A percentile compares a stretch with the other conserved stretches of the same genome.
phyloP scores from a whole-genome alignment of 2,888 invertebrate genomes.

The Stenotaenia linearis region DNA sequence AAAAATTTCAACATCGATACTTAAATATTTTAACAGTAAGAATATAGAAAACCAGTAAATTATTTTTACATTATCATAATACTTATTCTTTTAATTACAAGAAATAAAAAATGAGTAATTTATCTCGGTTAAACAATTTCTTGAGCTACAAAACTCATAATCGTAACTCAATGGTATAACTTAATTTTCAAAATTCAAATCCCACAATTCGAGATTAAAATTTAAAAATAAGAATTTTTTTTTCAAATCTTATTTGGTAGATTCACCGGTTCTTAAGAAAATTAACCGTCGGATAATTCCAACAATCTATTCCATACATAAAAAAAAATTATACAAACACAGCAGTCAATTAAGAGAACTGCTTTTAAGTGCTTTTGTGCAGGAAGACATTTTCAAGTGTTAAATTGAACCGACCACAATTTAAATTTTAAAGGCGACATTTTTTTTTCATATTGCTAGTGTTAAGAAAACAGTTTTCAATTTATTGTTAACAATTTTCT shows the following conservation, averaged over 20 bases:
- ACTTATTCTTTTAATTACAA: not conserved
- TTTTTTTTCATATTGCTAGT: not conserved
- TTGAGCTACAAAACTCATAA: not conserved
- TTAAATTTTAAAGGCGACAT: not conserved
- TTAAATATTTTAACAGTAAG: not conserved
- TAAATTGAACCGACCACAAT: not conserved
- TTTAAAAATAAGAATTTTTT: not conserved
- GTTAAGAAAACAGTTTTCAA: not conserved
- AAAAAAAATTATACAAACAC: not conserved
- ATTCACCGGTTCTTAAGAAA: not conserved
- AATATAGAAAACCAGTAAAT: not conserved
- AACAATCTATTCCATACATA: not conserved
- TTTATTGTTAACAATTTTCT: not conserved
- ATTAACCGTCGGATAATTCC: not conserved
- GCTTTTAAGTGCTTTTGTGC: not conserved
- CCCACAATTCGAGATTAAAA: not conserved
- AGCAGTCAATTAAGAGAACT: not conserved
- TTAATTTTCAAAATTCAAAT: not conserved
- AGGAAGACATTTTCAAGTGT: slow-evolving; percentile 1
- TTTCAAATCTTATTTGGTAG: not conserved
- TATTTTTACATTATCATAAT: not conserved
- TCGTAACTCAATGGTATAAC: not conserved
- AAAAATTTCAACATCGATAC: not conserved
- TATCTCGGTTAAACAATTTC: not conserved
- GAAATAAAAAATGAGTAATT: not conserved